These are phyloP conservation scores for Callyntrura guangdongensis DNA, from an alignment of 2,888 invertebrate genomes.

Conservation along the genomic window DNA sequence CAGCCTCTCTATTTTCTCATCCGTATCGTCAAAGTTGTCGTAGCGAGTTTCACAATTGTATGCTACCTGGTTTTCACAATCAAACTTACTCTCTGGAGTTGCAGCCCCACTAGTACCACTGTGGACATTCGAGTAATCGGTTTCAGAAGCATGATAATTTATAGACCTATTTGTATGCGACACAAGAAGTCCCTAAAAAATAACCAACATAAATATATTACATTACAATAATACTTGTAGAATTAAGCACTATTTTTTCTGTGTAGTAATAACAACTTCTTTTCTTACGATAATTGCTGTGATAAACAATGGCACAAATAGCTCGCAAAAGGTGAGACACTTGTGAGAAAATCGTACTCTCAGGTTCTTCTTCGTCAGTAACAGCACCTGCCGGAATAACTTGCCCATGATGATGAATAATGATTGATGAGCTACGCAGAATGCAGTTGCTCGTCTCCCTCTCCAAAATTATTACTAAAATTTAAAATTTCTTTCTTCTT, in stretches of 20 bases:
- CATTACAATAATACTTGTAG: no score
- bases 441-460: no score
- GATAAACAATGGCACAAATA: neutral
- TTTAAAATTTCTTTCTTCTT: no score
- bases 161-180: neutral
- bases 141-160: no score
- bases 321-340: neutral
- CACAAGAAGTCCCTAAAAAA: neutral
- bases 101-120: neutral
- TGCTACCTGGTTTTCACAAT: neutral
- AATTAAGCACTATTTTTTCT: no score
- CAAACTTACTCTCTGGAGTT: neutral
- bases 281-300: neutral
- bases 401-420: slow-evolving; percentile 22
- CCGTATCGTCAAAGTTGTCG: neutral
- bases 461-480: no score
- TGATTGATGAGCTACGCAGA: no score
- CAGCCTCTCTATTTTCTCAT: neutral
- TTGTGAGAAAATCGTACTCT: neutral
- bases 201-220: neutral
- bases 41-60: neutral
- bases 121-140: no score
- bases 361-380: slow-evolving; percentile 11
- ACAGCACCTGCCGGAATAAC: neutral
- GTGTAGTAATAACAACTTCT: no score